Conservation (phyloP, 1,140 invertebrate species). For the Megalopta genalis region DNA sequence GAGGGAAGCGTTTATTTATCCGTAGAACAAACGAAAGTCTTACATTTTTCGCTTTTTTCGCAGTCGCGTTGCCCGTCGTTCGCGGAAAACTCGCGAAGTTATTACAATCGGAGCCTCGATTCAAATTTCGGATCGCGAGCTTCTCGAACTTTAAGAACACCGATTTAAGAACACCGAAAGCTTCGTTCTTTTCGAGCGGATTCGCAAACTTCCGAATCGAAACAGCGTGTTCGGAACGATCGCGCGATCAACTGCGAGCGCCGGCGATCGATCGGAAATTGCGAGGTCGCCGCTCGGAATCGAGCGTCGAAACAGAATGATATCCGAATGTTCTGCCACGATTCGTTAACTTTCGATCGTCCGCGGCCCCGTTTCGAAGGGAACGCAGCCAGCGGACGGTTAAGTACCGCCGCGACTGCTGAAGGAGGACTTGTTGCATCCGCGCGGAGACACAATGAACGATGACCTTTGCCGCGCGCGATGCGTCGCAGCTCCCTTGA, state of each 20-base stretch:
- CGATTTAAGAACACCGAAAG: too few relatives aligned
- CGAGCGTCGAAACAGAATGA: neutral
- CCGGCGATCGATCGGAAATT: constrained; percentile 10
- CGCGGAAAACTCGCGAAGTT: too few relatives aligned
- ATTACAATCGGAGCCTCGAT: too few relatives aligned
- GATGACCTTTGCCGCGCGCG: neutral
- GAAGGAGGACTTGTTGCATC: constrained; percentile 5
- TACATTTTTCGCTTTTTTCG: too few relatives aligned
- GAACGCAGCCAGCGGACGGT: neutral
- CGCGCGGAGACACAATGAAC: neutral
- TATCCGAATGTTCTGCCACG: neutral
- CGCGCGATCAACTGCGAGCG: neutral
- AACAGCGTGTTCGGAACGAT: too few relatives aligned
- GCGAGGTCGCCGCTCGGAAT: constrained; percentile 1
- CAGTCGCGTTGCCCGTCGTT: too few relatives aligned
- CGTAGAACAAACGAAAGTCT: too few relatives aligned
- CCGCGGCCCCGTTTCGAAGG: neutral
- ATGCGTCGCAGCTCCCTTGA: neutral
- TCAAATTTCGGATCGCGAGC: too few relatives aligned
- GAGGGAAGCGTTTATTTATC: too few relatives aligned
- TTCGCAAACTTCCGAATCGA: too few relatives aligned
- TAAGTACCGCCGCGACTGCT: neutral
- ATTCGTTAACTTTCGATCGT: neutral
- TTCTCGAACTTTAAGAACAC: too few relatives aligned
- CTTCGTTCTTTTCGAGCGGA: too few relatives aligned